Evolutionary conservation across 2,888 invertebrate species (phyloP).

Genomic region (Diarsia rubi): DNA sequence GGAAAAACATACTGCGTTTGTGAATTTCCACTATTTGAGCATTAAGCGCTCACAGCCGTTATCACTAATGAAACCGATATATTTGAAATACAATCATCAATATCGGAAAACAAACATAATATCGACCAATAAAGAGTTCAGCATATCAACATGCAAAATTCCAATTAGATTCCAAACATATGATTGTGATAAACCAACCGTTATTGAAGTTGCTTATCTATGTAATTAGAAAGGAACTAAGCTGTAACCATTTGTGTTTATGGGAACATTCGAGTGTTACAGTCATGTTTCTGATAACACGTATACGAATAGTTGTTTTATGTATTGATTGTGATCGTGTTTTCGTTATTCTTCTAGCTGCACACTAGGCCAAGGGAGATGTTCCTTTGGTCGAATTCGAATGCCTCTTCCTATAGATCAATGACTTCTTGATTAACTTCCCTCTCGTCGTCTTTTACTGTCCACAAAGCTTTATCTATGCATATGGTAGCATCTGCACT

Average conservation of each 20-base stretch:
- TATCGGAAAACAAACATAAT: conserved; percentile 90
- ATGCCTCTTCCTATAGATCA: background rate
- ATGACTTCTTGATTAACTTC: background rate
- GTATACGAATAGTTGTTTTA: conserved; percentile 66
- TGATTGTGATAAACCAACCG: conserved; percentile 89
- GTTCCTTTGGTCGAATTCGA: background rate
- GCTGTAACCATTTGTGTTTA: conserved; percentile 89
- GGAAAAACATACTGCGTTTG: conserved; percentile 53
- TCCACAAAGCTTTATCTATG: background rate
- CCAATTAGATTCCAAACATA: conserved; percentile 90
- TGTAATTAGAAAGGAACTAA: conserved; percentile 90
- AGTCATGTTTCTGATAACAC: conserved; percentile 78
- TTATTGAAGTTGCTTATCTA: conserved; percentile 90
- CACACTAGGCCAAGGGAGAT: background rate
- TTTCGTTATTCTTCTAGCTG: conserved; percentile 1
- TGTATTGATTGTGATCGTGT: conserved; percentile 47
- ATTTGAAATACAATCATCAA: conserved; percentile 87
- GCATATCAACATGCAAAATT: conserved; percentile 90
- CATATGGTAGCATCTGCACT: background rate
- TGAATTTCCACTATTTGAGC: conserved; percentile 65
- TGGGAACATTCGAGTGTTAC: conserved; percentile 86
- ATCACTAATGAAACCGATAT: conserved; percentile 77
- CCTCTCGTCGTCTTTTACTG: background rate
- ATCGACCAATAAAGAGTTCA: conserved; percentile 89
- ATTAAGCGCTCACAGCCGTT: conserved; percentile 69